These are phyloP conservation scores for Choloepus hoffmanni DNA, from an alignment of 2,113 vertebrate genomes.

Conservation along the genomic window DNA sequence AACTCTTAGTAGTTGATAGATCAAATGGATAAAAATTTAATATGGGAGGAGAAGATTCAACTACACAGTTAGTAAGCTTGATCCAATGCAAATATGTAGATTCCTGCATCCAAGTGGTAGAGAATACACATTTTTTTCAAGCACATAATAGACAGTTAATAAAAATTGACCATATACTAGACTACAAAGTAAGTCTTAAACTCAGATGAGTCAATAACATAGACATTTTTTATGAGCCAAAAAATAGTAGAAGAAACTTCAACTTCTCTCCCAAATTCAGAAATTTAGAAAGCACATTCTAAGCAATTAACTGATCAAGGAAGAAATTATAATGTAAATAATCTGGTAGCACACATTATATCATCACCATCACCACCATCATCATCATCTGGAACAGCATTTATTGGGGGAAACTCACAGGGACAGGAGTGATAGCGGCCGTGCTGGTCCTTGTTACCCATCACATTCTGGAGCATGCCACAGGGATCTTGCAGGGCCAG, in stretches of 20 bases:
- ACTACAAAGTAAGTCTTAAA: conserved; percentile 40
- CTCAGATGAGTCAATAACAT: neutral
- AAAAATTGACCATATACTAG: neutral
- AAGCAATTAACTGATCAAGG: neutral
- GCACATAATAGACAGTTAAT: neutral
- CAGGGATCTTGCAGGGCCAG: neutral
- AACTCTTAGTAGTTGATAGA: neutral
- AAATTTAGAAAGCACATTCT: neutral
- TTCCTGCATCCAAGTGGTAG: neutral
- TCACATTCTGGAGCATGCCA: neutral
- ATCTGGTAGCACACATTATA: neutral
- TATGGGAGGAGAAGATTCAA: neutral
- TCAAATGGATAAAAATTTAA: neutral
- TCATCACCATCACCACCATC: neutral
- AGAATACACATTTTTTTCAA: neutral
- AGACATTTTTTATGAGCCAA: conserved; percentile 10
- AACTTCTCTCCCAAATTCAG: neutral
- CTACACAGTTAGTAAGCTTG: neutral
- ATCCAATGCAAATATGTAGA: neutral
- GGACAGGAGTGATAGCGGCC: neutral
- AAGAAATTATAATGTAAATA: neutral
- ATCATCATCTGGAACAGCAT: neutral
- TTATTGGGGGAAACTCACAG: neutral
- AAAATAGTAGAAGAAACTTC: conserved; percentile 22
- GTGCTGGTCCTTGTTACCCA: neutral